Evolutionary conservation across 2,888 invertebrate genomes (phyloP).

Genomic region (Yponomeuta sedellus): DNA sequence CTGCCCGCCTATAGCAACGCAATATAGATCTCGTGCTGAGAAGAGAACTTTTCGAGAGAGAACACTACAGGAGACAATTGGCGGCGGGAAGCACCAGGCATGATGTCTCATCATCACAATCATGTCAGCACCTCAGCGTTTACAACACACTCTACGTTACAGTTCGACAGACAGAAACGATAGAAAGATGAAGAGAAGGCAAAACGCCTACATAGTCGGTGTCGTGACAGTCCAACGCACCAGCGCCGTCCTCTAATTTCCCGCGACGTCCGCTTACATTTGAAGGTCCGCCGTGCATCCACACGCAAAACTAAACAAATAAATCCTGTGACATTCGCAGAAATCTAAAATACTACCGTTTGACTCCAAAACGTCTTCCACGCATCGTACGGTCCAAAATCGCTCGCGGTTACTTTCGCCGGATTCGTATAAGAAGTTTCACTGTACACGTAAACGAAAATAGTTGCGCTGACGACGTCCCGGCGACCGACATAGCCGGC

Average conservation of each 20-base stretch:
- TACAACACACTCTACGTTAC: too few relatives aligned
- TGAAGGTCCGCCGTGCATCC: slow-evolving; percentile 71
- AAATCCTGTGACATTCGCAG: not conserved
- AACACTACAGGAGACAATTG: not conserved
- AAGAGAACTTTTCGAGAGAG: not conserved
- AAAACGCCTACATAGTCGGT: not conserved
- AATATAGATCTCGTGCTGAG: not conserved
- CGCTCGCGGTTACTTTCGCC: not conserved
- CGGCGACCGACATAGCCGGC: slow-evolving; percentile 73
- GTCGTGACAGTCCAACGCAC: not conserved
- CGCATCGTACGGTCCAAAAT: not conserved
- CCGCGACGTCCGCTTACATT: slow-evolving; percentile 25
- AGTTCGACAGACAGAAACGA: too few relatives aligned
- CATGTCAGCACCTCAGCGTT: too few relatives aligned
- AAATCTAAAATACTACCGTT: not conserved
- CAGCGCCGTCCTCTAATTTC: not conserved
- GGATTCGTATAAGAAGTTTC: not conserved
- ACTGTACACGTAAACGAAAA: slow-evolving; percentile 52
- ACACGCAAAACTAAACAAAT: not conserved
- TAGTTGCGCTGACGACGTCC: slow-evolving; percentile 57
- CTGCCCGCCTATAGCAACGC: slow-evolving; percentile 2
- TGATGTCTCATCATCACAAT: too few relatives aligned
- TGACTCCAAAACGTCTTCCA: slow-evolving; percentile 27
- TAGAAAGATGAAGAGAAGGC: too few relatives aligned
- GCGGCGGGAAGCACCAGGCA: not conserved